These are phyloP conservation scores for Campodea augens DNA, from an alignment of 1,140 invertebrate genomes.

Conservation along the genomic window DNA sequence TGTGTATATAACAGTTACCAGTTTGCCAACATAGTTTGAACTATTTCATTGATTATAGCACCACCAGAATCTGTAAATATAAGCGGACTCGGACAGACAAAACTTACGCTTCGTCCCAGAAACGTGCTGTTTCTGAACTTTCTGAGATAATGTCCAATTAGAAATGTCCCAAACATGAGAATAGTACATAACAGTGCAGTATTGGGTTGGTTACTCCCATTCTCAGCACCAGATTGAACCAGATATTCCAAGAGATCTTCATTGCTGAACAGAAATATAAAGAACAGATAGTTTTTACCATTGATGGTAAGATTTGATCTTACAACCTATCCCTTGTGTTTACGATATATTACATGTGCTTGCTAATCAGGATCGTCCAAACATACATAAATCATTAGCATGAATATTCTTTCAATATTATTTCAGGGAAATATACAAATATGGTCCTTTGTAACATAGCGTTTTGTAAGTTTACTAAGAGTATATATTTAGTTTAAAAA, in stretches of 20 bases:
- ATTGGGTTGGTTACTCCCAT: conserved; percentile 26
- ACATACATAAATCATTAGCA: too few species aligned
- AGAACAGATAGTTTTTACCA: background rate
- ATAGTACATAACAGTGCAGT: conserved; percentile 37
- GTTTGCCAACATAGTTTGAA: background rate
- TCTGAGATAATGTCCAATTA: conserved; percentile 34
- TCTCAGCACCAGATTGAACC: conserved; percentile 6
- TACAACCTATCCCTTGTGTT: background rate
- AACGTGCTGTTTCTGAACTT: conserved; percentile 39
- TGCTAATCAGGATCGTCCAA: background rate
- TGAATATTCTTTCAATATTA: too few species aligned
- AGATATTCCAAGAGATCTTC: background rate
- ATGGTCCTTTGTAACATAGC: too few species aligned
- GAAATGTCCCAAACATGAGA: conserved; percentile 37
- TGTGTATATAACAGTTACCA: background rate
- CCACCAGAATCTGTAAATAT: background rate
- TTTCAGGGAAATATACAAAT: too few species aligned
- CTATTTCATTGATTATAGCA: background rate
- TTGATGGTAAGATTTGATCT: too few species aligned
- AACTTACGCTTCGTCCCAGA: conserved; percentile 35
- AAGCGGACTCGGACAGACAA: background rate
- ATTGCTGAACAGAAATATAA: background rate
- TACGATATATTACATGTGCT: background rate
- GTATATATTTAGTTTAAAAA: too few species aligned
- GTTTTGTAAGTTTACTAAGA: too few species aligned